phyloP scores from a whole-genome alignment of 2,797 vertebrate species.

The Tapirus indicus region DNA sequence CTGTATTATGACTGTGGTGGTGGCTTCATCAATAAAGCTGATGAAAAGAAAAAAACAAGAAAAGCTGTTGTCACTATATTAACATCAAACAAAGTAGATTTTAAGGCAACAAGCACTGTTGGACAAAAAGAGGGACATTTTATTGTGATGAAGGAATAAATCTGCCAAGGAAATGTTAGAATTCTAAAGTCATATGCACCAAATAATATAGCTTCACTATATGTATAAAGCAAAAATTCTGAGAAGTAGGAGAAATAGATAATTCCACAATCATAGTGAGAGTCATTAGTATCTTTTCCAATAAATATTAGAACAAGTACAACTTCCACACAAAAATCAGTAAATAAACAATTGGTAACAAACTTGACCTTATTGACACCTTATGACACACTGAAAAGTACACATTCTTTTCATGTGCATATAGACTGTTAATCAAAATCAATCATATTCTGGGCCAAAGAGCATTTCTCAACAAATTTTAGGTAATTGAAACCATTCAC shows the following conservation, averaged over 20 bases:
- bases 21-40: not conserved
- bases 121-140: not conserved
- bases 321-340: not conserved
- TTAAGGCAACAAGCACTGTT: not conserved
- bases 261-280: not conserved
- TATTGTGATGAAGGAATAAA: not conserved
- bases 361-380: not conserved
- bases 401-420: not conserved
- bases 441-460: not conserved
- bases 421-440: constrained; percentile 12
- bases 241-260: constrained; percentile 6
- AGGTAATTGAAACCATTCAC: not conserved
- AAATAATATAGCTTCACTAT: not conserved
- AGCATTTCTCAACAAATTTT: not conserved
- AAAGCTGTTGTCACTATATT: not conserved
- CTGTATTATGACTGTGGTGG: not conserved
- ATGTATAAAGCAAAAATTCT: constrained; percentile 25
- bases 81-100: constrained; percentile 7
- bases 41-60: not conserved
- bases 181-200: not conserved
- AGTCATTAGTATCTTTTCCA: not conserved
- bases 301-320: not conserved
- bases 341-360: not conserved
- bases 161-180: not conserved
- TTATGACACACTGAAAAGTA: not conserved